phyloP scores from a whole-genome alignment of 1,140 invertebrate species.

The Conus ventricosus region DNA sequence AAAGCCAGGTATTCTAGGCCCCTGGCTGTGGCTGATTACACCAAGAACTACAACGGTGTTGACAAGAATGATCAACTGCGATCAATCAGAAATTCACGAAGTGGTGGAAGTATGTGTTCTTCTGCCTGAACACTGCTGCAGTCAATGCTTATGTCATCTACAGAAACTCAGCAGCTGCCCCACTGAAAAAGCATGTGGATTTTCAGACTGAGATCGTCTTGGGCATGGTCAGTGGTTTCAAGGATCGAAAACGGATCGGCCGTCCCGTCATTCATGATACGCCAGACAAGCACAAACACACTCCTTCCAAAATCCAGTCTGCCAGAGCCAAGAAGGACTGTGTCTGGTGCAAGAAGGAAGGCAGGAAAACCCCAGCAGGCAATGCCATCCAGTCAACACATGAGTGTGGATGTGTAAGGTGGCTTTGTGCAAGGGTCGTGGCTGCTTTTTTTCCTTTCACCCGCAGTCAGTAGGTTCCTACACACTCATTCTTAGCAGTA shows the following conservation, averaged over 20 bases:
- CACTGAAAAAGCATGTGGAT: not conserved
- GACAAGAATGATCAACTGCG: not conserved
- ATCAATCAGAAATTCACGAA: not conserved
- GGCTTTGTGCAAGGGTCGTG: not conserved
- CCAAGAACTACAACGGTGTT: not conserved
- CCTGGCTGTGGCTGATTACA: not conserved
- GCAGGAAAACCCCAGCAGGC: not conserved
- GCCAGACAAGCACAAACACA: not conserved
- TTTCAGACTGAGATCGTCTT: not conserved
- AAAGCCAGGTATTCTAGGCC: not conserved
- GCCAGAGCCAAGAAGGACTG: not conserved
- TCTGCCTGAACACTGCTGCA: not conserved
- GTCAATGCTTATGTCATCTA: not conserved
- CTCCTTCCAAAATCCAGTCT: not conserved
- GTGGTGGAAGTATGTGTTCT: slow-evolving; percentile 6
- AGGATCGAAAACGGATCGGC: not conserved
- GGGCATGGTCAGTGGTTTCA: not conserved
- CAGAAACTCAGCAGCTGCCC: not conserved
- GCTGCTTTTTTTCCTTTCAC: not conserved
- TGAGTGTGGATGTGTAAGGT: not conserved
- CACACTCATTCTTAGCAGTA: no score
- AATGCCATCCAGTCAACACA: not conserved
- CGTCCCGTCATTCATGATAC: not conserved
- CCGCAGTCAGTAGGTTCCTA: not conserved
- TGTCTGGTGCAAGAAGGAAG: not conserved